A percentile compares a stretch with the other conserved stretches of the same genome.
phyloP scores from a whole-genome alignment of 1,140 invertebrate species.

The Atta colombica region DNA sequence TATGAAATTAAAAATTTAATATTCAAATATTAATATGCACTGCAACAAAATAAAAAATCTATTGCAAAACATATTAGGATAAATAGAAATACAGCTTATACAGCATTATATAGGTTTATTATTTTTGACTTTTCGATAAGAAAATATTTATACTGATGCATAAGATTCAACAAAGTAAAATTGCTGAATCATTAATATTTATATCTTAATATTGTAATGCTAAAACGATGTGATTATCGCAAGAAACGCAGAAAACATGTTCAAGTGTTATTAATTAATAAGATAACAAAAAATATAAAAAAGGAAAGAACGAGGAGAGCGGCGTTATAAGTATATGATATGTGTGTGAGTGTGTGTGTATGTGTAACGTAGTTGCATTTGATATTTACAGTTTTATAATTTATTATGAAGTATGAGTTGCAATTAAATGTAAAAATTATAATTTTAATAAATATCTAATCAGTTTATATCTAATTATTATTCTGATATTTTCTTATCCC shows the following conservation, averaged over 20 bases:
- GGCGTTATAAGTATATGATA: neutral
- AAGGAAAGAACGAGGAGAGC: neutral
- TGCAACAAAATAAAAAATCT: neutral
- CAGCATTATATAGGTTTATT: neutral
- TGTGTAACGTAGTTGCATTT: neutral
- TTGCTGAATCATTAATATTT: neutral
- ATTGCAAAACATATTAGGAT: neutral
- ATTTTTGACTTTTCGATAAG: neutral
- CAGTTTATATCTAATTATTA: neutral
- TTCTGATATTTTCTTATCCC: neutral
- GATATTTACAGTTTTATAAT: neutral
- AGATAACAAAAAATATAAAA: neutral
- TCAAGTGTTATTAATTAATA: neutral
- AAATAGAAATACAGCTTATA: neutral
- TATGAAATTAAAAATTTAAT: neutral
- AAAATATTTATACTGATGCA: neutral
- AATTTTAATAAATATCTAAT: constrained; percentile 8
- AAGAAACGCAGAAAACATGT: neutral
- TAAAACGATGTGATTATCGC: neutral
- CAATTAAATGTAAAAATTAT: neutral
- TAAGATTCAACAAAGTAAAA: neutral
- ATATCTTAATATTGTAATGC: neutral
- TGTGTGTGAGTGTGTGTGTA: no score
- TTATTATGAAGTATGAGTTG: no score
- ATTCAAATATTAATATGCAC: neutral